phyloP scores from a whole-genome alignment of 2,797 vertebrate genomes.

The Tragelaphus oryx region DNA sequence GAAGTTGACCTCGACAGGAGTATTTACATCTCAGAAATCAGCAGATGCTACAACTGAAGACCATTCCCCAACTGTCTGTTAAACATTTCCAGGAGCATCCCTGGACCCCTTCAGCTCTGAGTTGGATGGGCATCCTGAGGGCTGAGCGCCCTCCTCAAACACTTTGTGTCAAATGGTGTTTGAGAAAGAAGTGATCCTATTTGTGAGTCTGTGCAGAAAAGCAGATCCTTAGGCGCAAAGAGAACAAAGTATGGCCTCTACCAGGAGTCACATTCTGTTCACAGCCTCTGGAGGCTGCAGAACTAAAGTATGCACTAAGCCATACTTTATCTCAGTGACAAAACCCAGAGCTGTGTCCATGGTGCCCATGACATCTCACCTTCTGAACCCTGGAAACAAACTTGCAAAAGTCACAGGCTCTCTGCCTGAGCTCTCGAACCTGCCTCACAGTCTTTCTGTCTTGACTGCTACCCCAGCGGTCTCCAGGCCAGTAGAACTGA shows the following conservation, averaged over 20 bases:
- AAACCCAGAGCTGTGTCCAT: not conserved
- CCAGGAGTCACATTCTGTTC: not conserved
- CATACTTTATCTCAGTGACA: not conserved
- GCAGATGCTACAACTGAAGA: not conserved
- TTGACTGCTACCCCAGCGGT: not conserved
- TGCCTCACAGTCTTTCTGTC: not conserved
- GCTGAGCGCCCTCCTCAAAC: not conserved
- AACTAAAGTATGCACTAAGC: not conserved
- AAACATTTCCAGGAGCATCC: not conserved
- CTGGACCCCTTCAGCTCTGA: not conserved
- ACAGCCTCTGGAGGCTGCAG: not conserved
- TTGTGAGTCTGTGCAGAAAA: not conserved
- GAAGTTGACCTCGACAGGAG: not conserved
- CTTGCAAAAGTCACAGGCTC: not conserved
- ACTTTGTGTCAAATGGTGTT: not conserved
- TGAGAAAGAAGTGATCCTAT: not conserved
- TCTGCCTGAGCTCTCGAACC: not conserved
- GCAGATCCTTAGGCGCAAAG: not conserved
- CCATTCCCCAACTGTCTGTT: not conserved
- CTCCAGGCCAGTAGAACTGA: not conserved
- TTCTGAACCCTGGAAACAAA: not conserved
- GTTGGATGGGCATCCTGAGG: not conserved
- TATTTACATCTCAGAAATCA: not conserved
- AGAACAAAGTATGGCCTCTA: not conserved
- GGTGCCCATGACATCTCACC: not conserved